Base-by-base conservation (phyloP, 2,888 invertebrate genomes). In the Dynastes tityus region DNA sequence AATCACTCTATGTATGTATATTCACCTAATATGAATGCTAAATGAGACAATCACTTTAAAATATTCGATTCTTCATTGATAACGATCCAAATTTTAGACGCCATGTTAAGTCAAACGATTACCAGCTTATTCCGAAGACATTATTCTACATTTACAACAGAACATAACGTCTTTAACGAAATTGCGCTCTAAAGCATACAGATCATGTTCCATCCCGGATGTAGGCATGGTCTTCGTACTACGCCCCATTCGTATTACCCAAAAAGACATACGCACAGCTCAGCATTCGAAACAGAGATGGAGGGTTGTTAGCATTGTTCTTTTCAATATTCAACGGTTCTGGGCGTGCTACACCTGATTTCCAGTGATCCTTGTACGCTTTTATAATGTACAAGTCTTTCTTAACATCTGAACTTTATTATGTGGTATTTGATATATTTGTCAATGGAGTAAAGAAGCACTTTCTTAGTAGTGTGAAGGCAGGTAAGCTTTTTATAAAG, bases 311-410 rank as follows among this genome's bases (percentile, higher is more conserved):
- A 22, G 73, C 37, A 58, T 61, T 67, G 70, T 80, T 79, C 79
- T 80, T 83, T 83, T 79, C 78, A 80, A 80, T 82, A 80, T 84
- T 83, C 82, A 84, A 85, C 85, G 81, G 82, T 81, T 82, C 85
- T 85, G 85, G 85, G 85, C 85, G 85, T 85, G 83, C 84, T 85
- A 82, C 86, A 86, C 85, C 85, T 86, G 85, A 86, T 85, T 82
- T 83, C 82, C 82, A 83, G 82, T 83, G 84, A 85, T 85, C 84
- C 84, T 85, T 82, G 82, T 82, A 80, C 81, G 61, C 64, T 64
- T 40, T 64, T 16, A 37, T 70, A 53, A 51, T 27, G 29, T 70
- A 55, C 68, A 53, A 55, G 70, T 70, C 32, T 29, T 37, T 53
- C 13, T 70, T 32, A 53, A 70, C 53, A 37, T 51, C 55, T 70